A percentile compares a stretch with the other conserved stretches of the same genome.
phyloP scores from a whole-genome alignment of 2,888 invertebrate genomes.

The Magallana nippona region DNA sequence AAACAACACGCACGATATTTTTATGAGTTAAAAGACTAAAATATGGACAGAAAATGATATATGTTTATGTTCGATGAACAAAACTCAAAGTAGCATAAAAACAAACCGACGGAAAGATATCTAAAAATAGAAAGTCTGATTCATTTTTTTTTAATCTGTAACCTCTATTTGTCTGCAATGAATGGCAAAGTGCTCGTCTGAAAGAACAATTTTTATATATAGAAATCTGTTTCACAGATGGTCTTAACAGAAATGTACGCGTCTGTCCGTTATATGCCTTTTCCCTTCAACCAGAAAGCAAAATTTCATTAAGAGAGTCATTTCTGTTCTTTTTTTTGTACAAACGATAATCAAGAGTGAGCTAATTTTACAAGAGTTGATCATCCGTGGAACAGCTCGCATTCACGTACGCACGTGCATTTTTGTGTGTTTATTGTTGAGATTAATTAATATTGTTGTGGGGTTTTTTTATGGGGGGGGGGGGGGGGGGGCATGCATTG shows the following conservation, averaged over 20 bases:
- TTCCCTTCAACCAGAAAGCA: background rate
- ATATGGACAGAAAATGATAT: too few relatives aligned
- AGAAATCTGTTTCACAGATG: constrained; percentile 21
- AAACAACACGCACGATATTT: too few relatives aligned
- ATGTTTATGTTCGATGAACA: too few relatives aligned
- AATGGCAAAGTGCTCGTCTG: background rate
- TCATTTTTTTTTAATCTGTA: background rate
- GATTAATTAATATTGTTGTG: too few relatives aligned
- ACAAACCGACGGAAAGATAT: too few relatives aligned
- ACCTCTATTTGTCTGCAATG: background rate
- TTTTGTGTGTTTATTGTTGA: too few relatives aligned
- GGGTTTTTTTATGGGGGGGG: too few relatives aligned
- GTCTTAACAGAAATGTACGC: background rate
- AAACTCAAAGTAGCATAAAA: too few relatives aligned
- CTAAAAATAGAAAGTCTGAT: too few relatives aligned
- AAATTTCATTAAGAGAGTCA: constrained; percentile 24
- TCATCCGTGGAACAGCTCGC: background rate
- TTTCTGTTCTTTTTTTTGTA: background rate
- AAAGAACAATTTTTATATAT: background rate
- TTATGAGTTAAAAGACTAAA: too few relatives aligned
- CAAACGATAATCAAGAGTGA: background rate
- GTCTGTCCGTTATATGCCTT: background rate
- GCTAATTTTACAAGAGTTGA: constrained; percentile 4
- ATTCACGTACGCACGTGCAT: too few relatives aligned
- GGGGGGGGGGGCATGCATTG: too few relatives aligned